Conservation (phyloP, 2,797 vertebrate species). For the Leucoraja ocellata region DNA sequence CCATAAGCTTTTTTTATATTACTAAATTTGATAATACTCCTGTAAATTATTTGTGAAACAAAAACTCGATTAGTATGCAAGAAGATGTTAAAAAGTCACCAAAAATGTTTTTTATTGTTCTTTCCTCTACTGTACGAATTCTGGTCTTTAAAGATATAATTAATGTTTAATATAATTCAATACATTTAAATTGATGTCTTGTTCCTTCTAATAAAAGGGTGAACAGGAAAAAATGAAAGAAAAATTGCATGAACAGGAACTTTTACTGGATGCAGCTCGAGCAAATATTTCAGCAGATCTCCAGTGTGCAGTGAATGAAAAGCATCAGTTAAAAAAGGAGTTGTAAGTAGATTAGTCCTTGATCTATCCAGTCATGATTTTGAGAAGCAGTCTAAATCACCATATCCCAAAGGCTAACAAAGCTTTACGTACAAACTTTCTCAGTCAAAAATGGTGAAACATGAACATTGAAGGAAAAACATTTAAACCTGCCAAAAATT, state of each 20-base stretch:
- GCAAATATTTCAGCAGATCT: constrained; percentile 53
- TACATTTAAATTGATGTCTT: background rate
- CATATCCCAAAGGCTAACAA: background rate
- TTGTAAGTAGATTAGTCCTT: constrained; percentile 52
- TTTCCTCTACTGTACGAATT: background rate
- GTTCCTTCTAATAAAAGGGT: constrained; percentile 45
- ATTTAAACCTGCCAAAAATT: too few species aligned
- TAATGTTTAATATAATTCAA: background rate
- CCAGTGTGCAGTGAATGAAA: constrained; percentile 51
- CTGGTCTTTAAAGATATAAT: background rate
- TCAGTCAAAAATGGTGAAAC: too few species aligned
- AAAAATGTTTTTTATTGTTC: background rate
- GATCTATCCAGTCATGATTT: constrained; percentile 1
- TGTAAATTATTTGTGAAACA: background rate
- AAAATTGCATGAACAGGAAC: constrained; percentile 58
- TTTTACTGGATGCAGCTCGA: constrained; percentile 53
- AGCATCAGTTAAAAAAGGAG: constrained; percentile 51
- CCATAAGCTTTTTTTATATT: background rate
- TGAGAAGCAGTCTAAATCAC: background rate
- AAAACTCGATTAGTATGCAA: background rate
- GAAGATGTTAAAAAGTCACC: background rate
- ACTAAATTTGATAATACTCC: background rate
- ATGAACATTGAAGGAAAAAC: too few species aligned
- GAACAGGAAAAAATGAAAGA: constrained; percentile 52
- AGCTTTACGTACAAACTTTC: too few species aligned